These are phyloP conservation scores for Pemphredon lugubris DNA, from an alignment of 2,888 invertebrate genomes.

Conservation along the genomic window DNA sequence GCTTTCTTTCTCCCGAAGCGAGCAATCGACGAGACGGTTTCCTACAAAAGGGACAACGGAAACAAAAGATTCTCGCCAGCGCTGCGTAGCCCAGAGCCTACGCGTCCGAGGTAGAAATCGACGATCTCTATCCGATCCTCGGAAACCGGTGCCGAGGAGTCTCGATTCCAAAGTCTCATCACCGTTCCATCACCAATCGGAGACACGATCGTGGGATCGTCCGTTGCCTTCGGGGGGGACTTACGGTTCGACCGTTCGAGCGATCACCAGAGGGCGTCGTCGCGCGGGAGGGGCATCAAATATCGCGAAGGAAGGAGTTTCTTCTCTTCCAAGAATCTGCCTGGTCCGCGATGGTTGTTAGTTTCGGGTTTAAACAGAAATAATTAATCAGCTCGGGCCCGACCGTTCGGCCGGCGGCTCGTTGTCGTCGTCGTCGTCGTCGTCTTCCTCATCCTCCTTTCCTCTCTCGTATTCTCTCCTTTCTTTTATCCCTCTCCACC, in stretches of 20 bases:
- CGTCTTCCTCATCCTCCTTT: background rate
- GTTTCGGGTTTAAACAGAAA: constrained; percentile 77
- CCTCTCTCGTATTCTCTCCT: constrained; percentile 20
- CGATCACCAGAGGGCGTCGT: constrained; percentile 48
- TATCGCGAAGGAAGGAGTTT: constrained; percentile 68
- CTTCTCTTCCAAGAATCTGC: constrained; percentile 73
- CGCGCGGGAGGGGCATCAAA: constrained; percentile 63
- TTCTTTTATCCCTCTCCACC: constrained; percentile 17
- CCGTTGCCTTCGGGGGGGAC: constrained; percentile 22
- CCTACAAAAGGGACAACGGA: constrained; percentile 33
- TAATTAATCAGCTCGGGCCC: constrained; percentile 78
- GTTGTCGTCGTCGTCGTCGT: constrained; percentile 31
- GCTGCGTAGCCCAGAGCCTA: constrained; percentile 23
- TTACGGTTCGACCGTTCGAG: constrained; percentile 35
- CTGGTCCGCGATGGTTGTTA: constrained; percentile 71
- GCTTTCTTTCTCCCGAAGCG: background rate
- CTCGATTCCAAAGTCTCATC: constrained; percentile 68
- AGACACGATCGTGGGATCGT: constrained; percentile 46
- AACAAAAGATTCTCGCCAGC: constrained; percentile 28
- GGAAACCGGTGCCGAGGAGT: constrained; percentile 65
- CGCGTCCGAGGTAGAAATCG: constrained; percentile 62
- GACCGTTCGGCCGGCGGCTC: constrained; percentile 63
- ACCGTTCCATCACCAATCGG: constrained; percentile 60
- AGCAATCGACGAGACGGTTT: background rate
- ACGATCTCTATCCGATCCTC: constrained; percentile 71